phyloP scores from a whole-genome alignment of 2,797 vertebrate genomes.

The Syngnathus rostellatus region DNA sequence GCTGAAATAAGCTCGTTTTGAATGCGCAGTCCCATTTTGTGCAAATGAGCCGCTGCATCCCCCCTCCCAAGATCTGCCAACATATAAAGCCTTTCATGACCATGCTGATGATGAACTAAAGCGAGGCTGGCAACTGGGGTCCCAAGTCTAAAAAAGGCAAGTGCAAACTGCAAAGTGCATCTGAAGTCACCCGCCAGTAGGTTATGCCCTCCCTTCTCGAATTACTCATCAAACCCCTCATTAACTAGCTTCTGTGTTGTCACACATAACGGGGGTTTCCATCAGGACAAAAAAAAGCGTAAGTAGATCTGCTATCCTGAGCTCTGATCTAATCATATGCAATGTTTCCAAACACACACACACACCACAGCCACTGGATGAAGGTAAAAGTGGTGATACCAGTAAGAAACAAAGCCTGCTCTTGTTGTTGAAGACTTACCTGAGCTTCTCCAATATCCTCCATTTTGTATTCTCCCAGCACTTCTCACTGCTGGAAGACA shows the following conservation, averaged over 20 bases:
- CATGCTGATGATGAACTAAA: too few relatives aligned
- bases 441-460: conserved; percentile 65
- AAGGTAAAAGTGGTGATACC: conserved; percentile 47
- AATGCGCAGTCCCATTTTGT: too few relatives aligned
- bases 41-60: too few relatives aligned
- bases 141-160: too few relatives aligned
- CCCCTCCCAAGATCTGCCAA: too few relatives aligned
- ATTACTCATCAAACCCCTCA: conserved; percentile 55
- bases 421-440: conserved; percentile 56
- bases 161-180: too few relatives aligned
- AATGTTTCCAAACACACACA: conserved; percentile 65
- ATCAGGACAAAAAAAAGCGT: conserved; percentile 39
- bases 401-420: conserved; percentile 47
- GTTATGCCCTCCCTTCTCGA: conserved; percentile 59
- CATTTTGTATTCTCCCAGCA: conserved; percentile 60
- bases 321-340: conserved; percentile 58
- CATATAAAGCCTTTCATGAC: too few relatives aligned
- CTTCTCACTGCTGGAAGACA: conserved; percentile 50
- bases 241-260: conserved; percentile 51
- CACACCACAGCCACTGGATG: conserved; percentile 34
- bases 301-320: conserved; percentile 51
- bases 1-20: too few relatives aligned
- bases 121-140: too few relatives aligned
- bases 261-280: conserved; percentile 52
- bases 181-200: conserved; percentile 32